phyloP scores from a whole-genome alignment of 2,797 vertebrate species.

The Tapera naevia region DNA sequence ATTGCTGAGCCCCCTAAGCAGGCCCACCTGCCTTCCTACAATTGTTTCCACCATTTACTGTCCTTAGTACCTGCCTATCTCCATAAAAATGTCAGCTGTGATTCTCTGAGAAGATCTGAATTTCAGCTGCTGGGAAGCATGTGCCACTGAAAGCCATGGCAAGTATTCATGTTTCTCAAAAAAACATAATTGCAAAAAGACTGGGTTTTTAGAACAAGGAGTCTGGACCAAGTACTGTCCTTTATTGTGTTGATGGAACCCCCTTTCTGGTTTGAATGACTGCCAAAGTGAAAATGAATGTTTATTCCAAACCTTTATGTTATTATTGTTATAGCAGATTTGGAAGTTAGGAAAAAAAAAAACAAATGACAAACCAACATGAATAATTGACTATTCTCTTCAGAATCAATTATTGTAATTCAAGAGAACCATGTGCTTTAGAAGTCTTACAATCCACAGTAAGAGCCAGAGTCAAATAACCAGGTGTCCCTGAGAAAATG shows the following conservation, averaged over 20 bases:
- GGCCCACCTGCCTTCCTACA: not conserved
- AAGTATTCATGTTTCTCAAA: not conserved
- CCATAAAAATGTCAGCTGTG: not conserved
- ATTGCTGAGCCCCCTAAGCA: not conserved
- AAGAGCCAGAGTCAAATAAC: not conserved
- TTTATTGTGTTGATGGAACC: not conserved
- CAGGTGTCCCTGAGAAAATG: not conserved
- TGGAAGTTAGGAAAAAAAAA: not conserved
- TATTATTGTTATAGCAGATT: not conserved
- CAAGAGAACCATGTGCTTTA: not conserved
- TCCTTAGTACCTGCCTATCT: not conserved
- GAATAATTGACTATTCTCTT: not conserved
- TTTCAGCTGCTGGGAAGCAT: not conserved
- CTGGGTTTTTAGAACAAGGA: not conserved
- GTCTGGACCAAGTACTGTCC: not conserved
- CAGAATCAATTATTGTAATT: not conserved
- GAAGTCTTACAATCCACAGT: not conserved
- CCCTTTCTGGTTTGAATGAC: not conserved
- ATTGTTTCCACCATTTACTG: not conserved
- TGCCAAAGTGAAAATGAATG: not conserved
- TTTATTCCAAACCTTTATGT: not conserved
- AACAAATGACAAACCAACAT: not conserved
- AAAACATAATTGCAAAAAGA: not conserved
- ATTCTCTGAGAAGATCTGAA: not conserved
- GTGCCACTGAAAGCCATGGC: not conserved